A percentile compares a stretch with the other conserved stretches of the same genome.
These are phyloP conservation scores for Pantherophis vulpinus DNA, from an alignment of 2,797 vertebrate genomes.

Conservation along the genomic window DNA sequence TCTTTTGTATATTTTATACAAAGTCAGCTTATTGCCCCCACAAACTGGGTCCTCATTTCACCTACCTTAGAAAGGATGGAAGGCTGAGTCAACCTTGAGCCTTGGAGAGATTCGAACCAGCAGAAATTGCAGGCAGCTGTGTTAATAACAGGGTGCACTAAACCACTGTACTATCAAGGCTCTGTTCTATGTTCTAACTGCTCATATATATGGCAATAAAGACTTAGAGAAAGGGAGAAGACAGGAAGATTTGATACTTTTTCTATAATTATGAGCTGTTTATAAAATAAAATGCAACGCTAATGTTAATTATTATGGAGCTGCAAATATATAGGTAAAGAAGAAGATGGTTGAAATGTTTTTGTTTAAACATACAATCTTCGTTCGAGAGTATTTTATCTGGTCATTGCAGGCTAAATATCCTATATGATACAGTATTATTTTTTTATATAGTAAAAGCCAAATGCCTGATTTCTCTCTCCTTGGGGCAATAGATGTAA, in stretches of 20 bases:
- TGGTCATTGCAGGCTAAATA: constrained; percentile 1
- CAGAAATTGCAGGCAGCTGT: too few species aligned
- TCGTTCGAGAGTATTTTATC: neutral
- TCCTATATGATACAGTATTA: neutral
- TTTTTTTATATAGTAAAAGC: neutral
- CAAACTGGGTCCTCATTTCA: too few species aligned
- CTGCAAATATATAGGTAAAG: neutral
- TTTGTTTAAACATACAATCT: neutral
- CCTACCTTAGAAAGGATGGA: too few species aligned
- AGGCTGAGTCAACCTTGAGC: too few species aligned
- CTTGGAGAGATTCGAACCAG: too few species aligned
- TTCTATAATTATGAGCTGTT: neutral
- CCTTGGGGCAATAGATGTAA: neutral
- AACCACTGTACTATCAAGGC: too few species aligned
- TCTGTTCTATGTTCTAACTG: neutral
- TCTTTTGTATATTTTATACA: too few species aligned
- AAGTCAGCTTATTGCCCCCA: too few species aligned
- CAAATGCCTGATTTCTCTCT: neutral
- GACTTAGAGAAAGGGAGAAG: neutral
- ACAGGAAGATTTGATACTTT: neutral
- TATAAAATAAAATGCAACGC: neutral
- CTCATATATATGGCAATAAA: neutral
- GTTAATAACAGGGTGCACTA: too few species aligned
- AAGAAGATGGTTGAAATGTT: neutral
- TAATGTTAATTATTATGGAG: neutral